Evolutionary conservation across 2,888 invertebrate species (phyloP), one percentile per base, ranked within the genome.

Genomic region (Panopea generosa): DNA sequence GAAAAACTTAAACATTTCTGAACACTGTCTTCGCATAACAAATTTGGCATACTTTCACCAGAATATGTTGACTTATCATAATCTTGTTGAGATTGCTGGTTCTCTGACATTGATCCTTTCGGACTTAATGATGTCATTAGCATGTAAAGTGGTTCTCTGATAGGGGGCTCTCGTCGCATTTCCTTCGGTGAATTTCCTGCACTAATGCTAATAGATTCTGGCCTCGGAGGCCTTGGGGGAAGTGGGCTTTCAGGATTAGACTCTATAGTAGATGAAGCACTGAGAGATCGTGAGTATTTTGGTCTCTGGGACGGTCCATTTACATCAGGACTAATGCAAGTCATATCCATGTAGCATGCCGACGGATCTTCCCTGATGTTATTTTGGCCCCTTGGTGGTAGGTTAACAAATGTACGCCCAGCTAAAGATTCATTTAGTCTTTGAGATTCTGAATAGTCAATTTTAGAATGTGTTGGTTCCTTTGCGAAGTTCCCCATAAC

Each of bases 121-220:
- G 83, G 83, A 52, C 73, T 83, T 22, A 85, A 43, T 53, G 76
- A 77, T 16, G 86, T 72, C 90, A 90, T 90, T 14, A 88, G 82
- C 83, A 90, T 85, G 72, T 90, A 90, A 61, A 88, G 88, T 66
- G 85, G 84, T 61, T 90, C 90, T 52, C 84, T 67, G 1, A 83
- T 81, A 9, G 69, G 77, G 2, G 60, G 53, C 24, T 71, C 76
- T 16, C 76, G 40, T 16, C 76, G 52, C 18, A 59, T 60, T 50
- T 77, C 81, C 52, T 59, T 81, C 18, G 70, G 83, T 29, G 83
- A 77, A 33, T 79, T 76, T 55, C 78, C 77, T 52, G 79, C 73
- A 67, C 82, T 84, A 27, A 63, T 27, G 56, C 69, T 59, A 16
- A 61, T 56, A 67, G 70, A 67, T 49, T 80, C 69, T 50, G 67